Base-by-base conservation (phyloP, 2,888 invertebrate species). In the Fragum sueziense region DNA sequence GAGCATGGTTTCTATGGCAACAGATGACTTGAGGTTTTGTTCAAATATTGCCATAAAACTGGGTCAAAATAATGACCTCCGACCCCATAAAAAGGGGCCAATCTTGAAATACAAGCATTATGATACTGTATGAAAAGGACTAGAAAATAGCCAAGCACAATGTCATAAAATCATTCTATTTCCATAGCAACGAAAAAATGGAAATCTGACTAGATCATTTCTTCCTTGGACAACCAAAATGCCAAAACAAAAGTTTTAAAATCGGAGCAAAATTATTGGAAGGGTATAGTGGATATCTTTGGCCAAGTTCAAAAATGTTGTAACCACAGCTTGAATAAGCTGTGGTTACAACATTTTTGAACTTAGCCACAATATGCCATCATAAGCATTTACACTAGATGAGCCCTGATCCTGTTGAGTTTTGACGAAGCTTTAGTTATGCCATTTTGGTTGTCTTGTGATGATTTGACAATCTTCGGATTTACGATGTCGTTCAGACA, bases 401-500 rank as follows among this genome's bases (percentile, higher is more conserved):
- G n/a, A n/a, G n/a, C n/a, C n/a, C n/a, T n/a, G n/a, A n/a, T n/a
- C n/a, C n/a, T n/a, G n/a, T n/a, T n/a, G n/a, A n/a, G n/a, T n/a
- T n/a, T n/a, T n/a, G n/a, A n/a, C n/a, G n/a, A n/a, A n/a, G n/a
- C n/a, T n/a, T n/a, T n/a, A n/a, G n/a, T n/a, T n/a, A n/a, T n/a
- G n/a, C n/a, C n/a, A n/a, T n/a, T n/a, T n/a, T n/a, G n/a, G n/a
- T n/a, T n/a, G n/a, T n/a, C n/a, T n/a, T n/a, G n/a, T n/a, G n/a
- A n/a, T n/a, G n/a, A n/a, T n/a, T 27, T 59, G 29, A 29, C 27
- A 67, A 31, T 29, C 9, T 29, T 61, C 27, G 2, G 31, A 20
- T 61, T 6, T 6, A 31, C n/a, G 47, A 9, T 14, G 17, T 22
- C n/a, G 6, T 52, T 82, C 76, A 82, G 52, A 82, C 61, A 47